Base-by-base conservation (phyloP, 1,140 invertebrate species). In the Monochamus saltuarius region DNA sequence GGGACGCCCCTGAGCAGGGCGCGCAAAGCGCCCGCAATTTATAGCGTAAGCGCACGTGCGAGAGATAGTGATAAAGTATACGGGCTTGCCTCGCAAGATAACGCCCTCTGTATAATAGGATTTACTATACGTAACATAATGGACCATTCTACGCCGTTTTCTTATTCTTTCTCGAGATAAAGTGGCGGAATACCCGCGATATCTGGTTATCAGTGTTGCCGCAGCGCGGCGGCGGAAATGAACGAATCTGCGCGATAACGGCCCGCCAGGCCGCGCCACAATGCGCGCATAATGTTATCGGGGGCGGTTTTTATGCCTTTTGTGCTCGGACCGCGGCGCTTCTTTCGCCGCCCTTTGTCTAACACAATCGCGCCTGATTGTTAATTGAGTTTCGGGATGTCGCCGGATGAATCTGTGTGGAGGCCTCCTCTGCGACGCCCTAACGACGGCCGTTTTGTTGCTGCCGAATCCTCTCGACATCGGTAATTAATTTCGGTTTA, bases 121-220 rank as follows among this genome's bases (percentile, higher is more conserved):
- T 77, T 77, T 77, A 77, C 72, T 75, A 70, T 75, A 74, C 70
- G 70, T 75, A 75, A 73, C 75, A 77, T 77, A 77, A 77, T 77
- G 75, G 75, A 72, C 75, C 74, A 75, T 77, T 77, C 74, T 75
- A 70, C 66, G 74, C 67, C 75, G 73, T 77, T 77, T 77, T 77
- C 75, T 77, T 77, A 77, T 77, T 77, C 75, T 77, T 75, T 77
- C 73, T 75, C 62, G 62, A 73, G 75, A 77, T 77, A 77, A 77
- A 77, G 70, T 71, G 72, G 66, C 65, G 73, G 73, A 77, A 75
- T 75, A 67, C 72, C 69, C 64, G 70, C 73, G 74, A 77, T 77
- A 77, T 77, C 73, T 75, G 69, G 73, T 76, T 76, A 75, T 75
- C 73, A 75, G 73, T 74, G 73, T 72, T 71, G 73, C 71, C 69